Evolutionary conservation across 2,113 vertebrate genomes (phyloP), one percentile per base, ranked within the genome.

Genomic region (Pavo muticus): DNA sequence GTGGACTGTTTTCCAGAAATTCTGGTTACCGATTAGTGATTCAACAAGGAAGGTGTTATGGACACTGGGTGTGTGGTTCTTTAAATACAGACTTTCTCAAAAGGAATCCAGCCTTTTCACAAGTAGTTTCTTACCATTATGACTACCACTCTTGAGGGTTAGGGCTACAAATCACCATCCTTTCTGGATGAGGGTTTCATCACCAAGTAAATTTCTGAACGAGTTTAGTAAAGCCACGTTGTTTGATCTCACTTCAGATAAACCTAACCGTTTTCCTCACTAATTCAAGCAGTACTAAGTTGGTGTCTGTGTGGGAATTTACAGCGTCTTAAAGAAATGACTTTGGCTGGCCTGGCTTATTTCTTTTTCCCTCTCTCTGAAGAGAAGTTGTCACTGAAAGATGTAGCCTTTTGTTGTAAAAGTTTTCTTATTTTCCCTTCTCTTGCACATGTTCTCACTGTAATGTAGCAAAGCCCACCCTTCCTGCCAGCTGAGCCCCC

Each of bases 1-100:
- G 74, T 79, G 77, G 88, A 44, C 61, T 84, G 40, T 92, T 94
- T 95, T 95, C 92, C 94, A 76, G 80, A 95, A 94, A 90, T 94
- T 93, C 91, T 90, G 56, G 91, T 93, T 94, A 40, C 80, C 63
- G 64, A 65, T 94, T 94, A 92, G 67, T 89, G 70, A 81, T 84
- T 94, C 65, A 75, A 5, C 17, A 6, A 54, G 74, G 70, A 79
- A 47, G 12, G 8, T 77, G 35, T 86, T 71, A 80, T 84, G 79
- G 90, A 50, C 83, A n/a, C 11, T 39, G 44, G 32, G 17, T 74
- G 47, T 93, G 39, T 71, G 69, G 21, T 85, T 35, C 65, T 88
- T 90, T 77, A 77, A 83, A 59, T 29, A 54, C 30, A 90, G 29
- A 8, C 10, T 42, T 86, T 74, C 68, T 83, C 83, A 71, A 82